These are phyloP conservation scores for cat (Felis catus) DNA, from an alignment of 2,113 vertebrate species.

Conservation along the genomic window DNA sequence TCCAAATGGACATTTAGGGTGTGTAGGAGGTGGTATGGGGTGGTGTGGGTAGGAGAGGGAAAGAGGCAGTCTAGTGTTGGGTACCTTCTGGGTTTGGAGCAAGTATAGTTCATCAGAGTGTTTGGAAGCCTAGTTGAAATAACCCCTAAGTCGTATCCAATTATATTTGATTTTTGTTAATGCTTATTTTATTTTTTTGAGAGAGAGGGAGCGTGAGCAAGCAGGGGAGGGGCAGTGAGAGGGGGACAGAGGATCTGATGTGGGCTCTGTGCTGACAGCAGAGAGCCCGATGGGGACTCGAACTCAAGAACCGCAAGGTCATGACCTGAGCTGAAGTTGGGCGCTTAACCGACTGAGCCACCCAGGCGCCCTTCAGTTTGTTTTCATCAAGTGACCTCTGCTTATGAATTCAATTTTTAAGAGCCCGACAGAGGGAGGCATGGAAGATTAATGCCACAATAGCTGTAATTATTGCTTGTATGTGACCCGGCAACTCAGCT, in stretches of 20 bases:
- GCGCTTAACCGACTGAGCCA: too few species aligned
- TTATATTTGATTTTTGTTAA: constrained; percentile 17
- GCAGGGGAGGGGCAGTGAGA: too few species aligned
- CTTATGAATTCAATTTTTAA: constrained; percentile 54
- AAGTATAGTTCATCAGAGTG: neutral
- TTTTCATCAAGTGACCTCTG: neutral
- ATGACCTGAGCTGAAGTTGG: too few species aligned
- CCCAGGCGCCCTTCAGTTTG: neutral
- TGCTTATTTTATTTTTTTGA: too few species aligned
- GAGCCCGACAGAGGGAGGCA: neutral
- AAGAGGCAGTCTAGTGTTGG: neutral
- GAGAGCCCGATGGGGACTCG: too few species aligned
- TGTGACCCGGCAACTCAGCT: neutral
- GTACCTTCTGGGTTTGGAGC: neutral
- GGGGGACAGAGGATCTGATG: too few species aligned
- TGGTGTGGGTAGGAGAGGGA: neutral
- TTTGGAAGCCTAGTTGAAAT: constrained; percentile 28
- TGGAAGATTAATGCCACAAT: neutral
- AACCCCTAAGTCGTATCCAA: neutral
- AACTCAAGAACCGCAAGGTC: too few species aligned
- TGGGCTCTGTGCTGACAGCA: too few species aligned
- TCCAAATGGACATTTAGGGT: neutral
- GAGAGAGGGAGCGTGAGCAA: too few species aligned
- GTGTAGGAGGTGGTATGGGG: neutral
- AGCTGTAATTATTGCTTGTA: neutral